phyloP scores from a whole-genome alignment of 2,888 invertebrate species.

The Drosophila anomelani region DNA sequence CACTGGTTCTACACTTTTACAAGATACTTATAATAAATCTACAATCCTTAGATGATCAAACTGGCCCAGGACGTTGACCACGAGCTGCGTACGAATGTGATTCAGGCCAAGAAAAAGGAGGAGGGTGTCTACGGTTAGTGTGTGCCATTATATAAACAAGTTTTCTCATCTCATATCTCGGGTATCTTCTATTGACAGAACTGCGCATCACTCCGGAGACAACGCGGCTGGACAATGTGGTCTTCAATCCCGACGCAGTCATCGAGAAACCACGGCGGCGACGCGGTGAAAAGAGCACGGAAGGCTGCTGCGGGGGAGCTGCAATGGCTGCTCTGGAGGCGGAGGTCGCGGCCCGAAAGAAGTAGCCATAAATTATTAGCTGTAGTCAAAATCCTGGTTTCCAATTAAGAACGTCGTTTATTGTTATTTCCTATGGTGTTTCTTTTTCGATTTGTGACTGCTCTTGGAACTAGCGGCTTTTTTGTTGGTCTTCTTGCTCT shows the following conservation, averaged over 20 bases:
- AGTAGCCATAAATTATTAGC: slow-evolving; percentile 46
- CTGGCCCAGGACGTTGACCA: slow-evolving; percentile 89
- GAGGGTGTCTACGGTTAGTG: slow-evolving; percentile 88
- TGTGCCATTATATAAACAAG: slow-evolving; percentile 42
- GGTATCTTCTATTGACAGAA: slow-evolving; percentile 55
- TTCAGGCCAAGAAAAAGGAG: slow-evolving; percentile 89
- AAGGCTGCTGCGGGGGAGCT: slow-evolving; percentile 62
- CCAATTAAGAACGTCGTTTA: slow-evolving; percentile 14
- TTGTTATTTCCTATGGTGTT: slow-evolving; percentile 63
- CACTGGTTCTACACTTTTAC: not conserved
- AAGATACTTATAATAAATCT: not conserved
- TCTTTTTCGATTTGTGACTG: slow-evolving; percentile 63
- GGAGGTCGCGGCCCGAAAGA: slow-evolving; percentile 54
- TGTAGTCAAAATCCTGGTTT: slow-evolving; percentile 48
- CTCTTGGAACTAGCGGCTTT: slow-evolving; percentile 61
- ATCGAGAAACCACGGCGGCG: slow-evolving; percentile 81
- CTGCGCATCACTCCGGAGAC: slow-evolving; percentile 80
- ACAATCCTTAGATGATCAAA: slow-evolving; percentile 87
- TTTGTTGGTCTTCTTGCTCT: slow-evolving; percentile 57
- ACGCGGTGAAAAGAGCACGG: slow-evolving; percentile 38
- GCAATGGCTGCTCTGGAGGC: slow-evolving; percentile 66
- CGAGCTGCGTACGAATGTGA: slow-evolving; percentile 89
- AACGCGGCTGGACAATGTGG: slow-evolving; percentile 86
- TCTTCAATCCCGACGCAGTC: slow-evolving; percentile 86
- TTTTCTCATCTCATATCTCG: not conserved